These are phyloP conservation scores for Hyles vespertilio DNA, from an alignment of 1,140 invertebrate species.

Conservation along the genomic window DNA sequence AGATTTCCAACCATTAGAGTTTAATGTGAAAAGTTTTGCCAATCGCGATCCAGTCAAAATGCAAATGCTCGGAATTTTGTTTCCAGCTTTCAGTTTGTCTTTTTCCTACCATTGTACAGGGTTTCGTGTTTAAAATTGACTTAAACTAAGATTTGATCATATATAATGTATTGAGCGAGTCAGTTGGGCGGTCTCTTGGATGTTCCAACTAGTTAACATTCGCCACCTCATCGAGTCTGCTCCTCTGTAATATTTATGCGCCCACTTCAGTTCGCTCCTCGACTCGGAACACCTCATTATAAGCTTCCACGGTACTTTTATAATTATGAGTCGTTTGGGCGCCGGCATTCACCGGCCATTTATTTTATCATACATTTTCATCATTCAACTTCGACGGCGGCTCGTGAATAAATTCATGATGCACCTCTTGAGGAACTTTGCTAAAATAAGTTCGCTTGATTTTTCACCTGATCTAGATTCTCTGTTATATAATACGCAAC, in stretches of 20 bases:
- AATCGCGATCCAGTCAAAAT: slow-evolving; percentile 46
- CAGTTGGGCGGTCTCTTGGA: too few relatives aligned
- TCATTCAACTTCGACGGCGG: too few relatives aligned
- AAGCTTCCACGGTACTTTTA: slow-evolving; percentile 39
- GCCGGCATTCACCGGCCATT: slow-evolving; percentile 32
- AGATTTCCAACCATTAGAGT: slow-evolving; percentile 32
- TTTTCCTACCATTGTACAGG: slow-evolving; percentile 2
- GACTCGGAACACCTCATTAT: slow-evolving; percentile 37
- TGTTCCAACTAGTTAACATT: slow-evolving; percentile 25
- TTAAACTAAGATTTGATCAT: too few relatives aligned
- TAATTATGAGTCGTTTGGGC: slow-evolving; percentile 35
- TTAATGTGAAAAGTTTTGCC: slow-evolving; percentile 51
- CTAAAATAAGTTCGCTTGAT: too few relatives aligned
- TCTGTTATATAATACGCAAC: neutral
- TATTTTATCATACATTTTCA: slow-evolving; percentile 13
- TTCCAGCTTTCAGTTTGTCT: neutral
- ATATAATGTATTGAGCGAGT: too few relatives aligned
- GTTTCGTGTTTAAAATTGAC: neutral
- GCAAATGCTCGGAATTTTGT: slow-evolving; percentile 37
- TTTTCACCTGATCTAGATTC: neutral
- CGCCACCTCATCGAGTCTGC: slow-evolving; percentile 19
- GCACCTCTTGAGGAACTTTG: too few relatives aligned
- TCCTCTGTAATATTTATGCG: slow-evolving; percentile 31
- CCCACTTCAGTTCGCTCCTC: slow-evolving; percentile 30
- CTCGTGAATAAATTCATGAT: too few relatives aligned